These are phyloP conservation scores for Tachysurus vachellii DNA, from an alignment of 2,113 vertebrate genomes.

Conservation along the genomic window DNA sequence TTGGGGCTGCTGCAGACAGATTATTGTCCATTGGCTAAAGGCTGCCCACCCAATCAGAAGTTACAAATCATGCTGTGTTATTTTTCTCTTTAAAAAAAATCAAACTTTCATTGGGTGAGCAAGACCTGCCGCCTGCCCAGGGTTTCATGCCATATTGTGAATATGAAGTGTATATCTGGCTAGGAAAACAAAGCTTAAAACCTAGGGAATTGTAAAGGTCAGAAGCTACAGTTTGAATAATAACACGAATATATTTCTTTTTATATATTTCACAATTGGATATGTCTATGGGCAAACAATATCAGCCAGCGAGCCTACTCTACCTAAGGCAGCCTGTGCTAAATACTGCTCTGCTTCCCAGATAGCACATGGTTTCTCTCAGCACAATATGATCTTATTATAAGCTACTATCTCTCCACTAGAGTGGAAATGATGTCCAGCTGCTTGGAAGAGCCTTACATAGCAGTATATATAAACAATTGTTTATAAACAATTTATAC, in stretches of 20 bases:
- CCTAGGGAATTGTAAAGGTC: not conserved
- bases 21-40: too few species aligned
- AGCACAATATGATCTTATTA: not conserved
- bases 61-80: too few species aligned
- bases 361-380: slow-evolving; percentile 37
- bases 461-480: too few species aligned
- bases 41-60: too few species aligned
- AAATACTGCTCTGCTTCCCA: not conserved
- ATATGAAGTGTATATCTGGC: not conserved
- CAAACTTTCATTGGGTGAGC: too few species aligned
- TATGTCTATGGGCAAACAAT: not conserved
- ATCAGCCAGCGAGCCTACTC: not conserved
- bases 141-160: not conserved
- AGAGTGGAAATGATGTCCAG: not conserved
- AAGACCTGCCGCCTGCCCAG: too few species aligned
- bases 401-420: not conserved
- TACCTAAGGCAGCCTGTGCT: not conserved
- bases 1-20: too few species aligned
- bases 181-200: not conserved
- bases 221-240: not conserved
- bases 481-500: not conserved
- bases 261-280: not conserved
- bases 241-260: not conserved
- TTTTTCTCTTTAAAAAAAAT: too few species aligned
- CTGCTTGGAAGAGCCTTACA: not conserved